These are phyloP conservation scores for Himalopsyche japonica DNA, from an alignment of 2,888 invertebrate genomes.

Conservation along the genomic window DNA sequence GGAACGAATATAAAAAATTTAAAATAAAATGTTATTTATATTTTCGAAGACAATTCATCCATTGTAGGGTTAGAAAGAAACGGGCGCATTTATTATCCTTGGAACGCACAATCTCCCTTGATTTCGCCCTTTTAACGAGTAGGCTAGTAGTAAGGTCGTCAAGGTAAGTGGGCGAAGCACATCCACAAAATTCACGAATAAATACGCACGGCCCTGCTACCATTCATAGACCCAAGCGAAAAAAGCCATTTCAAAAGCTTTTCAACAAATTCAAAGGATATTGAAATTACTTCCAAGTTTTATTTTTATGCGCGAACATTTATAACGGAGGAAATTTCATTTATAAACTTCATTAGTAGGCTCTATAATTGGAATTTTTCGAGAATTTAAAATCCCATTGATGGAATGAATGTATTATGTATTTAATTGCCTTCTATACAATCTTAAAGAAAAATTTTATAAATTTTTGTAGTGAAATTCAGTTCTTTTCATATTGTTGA, in stretches of 20 bases:
- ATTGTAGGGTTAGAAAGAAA: too few species aligned
- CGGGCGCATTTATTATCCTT: too few species aligned
- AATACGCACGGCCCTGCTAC: neutral
- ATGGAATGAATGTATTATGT: too few species aligned
- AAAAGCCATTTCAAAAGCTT: neutral
- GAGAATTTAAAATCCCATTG: neutral
- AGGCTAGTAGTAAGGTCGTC: neutral
- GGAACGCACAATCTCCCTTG: neutral
- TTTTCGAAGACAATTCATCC: too few species aligned
- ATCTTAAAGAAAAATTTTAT: too few species aligned
- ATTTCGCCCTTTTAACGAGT: neutral
- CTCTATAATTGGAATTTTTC: neutral
- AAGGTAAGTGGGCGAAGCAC: neutral
- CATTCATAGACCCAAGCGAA: neutral
- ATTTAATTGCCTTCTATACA: too few species aligned
- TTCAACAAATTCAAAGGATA: neutral
- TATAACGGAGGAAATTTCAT: neutral
- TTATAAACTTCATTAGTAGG: neutral
- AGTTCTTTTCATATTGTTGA: too few species aligned
- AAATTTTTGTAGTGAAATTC: too few species aligned
- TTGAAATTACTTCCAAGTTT: neutral
- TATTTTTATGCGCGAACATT: neutral
- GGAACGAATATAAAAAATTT: too few species aligned
- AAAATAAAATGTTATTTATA: too few species aligned
- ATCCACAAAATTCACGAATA: neutral